phyloP scores from a whole-genome alignment of 1,140 invertebrate species.

The Antheraea mylitta region DNA sequence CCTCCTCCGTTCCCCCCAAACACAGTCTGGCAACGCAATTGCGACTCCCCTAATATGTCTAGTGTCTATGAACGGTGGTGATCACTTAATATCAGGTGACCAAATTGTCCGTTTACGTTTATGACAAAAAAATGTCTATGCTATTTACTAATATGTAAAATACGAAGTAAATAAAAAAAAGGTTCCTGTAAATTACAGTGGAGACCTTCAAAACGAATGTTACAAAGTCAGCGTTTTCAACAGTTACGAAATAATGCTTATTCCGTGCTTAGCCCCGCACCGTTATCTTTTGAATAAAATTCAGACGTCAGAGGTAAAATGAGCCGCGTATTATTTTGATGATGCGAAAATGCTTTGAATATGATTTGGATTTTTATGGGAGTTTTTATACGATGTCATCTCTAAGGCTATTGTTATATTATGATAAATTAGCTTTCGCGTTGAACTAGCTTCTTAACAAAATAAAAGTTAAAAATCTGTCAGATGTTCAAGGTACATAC shows the following conservation, averaged over 20 bases:
- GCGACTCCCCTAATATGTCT: too few species aligned
- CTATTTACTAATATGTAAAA: not conserved
- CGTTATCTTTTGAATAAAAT: slow-evolving; percentile 51
- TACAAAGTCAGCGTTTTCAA: slow-evolving; percentile 27
- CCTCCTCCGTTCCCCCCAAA: too few species aligned
- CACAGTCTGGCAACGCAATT: too few species aligned
- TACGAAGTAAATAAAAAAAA: not conserved
- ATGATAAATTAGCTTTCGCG: slow-evolving; percentile 14
- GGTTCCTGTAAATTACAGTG: not conserved
- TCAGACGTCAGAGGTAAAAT: slow-evolving; percentile 42
- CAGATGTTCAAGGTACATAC: not conserved
- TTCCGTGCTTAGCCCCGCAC: slow-evolving; percentile 26
- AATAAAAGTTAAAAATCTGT: not conserved
- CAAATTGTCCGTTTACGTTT: too few species aligned
- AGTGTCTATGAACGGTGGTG: too few species aligned
- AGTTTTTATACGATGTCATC: slow-evolving; percentile 25
- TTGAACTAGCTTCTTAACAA: slow-evolving; percentile 11
- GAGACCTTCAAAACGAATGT: not conserved
- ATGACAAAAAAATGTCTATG: too few species aligned
- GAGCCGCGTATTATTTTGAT: slow-evolving; percentile 56
- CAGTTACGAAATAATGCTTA: slow-evolving; percentile 22
- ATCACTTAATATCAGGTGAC: too few species aligned
- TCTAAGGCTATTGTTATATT: slow-evolving; percentile 26
- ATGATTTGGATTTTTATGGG: slow-evolving; percentile 36
- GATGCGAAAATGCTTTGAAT: slow-evolving; percentile 51